Base-by-base conservation (phyloP, 2,888 invertebrate species). In the Bimastos eiseni region DNA sequence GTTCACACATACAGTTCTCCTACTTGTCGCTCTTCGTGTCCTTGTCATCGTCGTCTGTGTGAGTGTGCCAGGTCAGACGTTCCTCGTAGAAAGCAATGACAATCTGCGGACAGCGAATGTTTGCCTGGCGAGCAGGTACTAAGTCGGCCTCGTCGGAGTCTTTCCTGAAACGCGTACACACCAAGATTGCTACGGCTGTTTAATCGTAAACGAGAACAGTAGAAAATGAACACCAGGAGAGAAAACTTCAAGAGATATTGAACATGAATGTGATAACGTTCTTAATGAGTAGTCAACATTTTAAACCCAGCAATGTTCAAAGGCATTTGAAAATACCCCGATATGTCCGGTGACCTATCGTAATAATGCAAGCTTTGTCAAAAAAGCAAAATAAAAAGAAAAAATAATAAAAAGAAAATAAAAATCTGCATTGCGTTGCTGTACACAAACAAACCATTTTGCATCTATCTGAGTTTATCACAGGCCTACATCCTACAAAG, bases 71-170 rank as follows among this genome's bases (percentile, higher is more conserved):
- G 89, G 98, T 98, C 38, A 99, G 96, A 93, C 98, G 96, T 94
- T 98, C 98, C 95, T 99, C 98, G 94, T 99, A 99, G 95, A 99
- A 99, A 90, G 97, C 97, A 90, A 99, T 99, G 21, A 99, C 98
- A 89, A 98, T 97, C 95, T 98, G 98, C 0, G 98, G 98, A 94
- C 98, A 98, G 94, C 97, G 97, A 0, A 97, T 96, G 94, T 99
- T 98, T 6, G 98, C 98, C 91, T 97, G 96, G 92, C 97, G 96
- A 0, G 98, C 98, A 0, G 98, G 97, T 11, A 99, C 98, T 91
- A 99, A 96, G 95, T 98, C 98, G 0, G 98, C 98, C 94, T 98
- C 98, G 94, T 98, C 98, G 0, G 97, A 97, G 93, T 98, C 98
- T 92, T 97, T 97, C 95, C 91, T 91, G 88, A n/a, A 89, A 89